Base-by-base conservation (phyloP, 2,888 invertebrate genomes). In the Lymantria dispar region DNA sequence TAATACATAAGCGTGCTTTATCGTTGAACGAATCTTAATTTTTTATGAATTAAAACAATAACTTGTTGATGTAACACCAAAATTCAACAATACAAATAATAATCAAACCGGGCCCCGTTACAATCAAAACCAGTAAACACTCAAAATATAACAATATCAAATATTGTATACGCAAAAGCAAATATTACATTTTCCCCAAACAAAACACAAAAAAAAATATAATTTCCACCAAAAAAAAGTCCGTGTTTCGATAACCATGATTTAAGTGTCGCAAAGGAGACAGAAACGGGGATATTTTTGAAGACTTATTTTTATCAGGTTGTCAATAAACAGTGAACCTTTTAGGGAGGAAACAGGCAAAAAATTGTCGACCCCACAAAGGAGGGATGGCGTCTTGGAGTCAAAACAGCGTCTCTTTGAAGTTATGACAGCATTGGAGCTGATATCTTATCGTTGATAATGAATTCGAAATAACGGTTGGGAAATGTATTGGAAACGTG, bases 291-390 rank as follows among this genome's bases (percentile, higher is more conserved):
- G 43, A 63, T 54, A 46, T 56, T 57, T n/a, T 54, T 52, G 52
- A 54, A 64, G 62, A 64, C 64, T 69, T 62, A 65, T 69, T 70
- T 69, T 70, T 74, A 74, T 72, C 70, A 57, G 52, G 43, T 49
- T 64, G 60, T 63, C 74, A 66, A 76, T 74, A 74, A 74, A 74
- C 67, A 74, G 51, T 33, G 52, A 66, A 68, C 70, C 70, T 70
- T 72, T 64, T 61, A 46, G 54, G 52, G 43, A 53, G 52, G 43
- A 53, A 53, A 60, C 48, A 52, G 46, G 50, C 30, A 46, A 67
- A 62, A 60, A 63, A 40, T 13, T 42, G 15, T 31, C 13, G 47
- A 12, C 55, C 70, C 64, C 69, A 72, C 67, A 71, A 73, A 63
- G 46, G 50, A 13, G 54, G 53, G 59, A 50, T 51, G 59, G 50